Base-by-base conservation (phyloP, 2,113 vertebrate genomes). In the Sakesphorus luctuosus region DNA sequence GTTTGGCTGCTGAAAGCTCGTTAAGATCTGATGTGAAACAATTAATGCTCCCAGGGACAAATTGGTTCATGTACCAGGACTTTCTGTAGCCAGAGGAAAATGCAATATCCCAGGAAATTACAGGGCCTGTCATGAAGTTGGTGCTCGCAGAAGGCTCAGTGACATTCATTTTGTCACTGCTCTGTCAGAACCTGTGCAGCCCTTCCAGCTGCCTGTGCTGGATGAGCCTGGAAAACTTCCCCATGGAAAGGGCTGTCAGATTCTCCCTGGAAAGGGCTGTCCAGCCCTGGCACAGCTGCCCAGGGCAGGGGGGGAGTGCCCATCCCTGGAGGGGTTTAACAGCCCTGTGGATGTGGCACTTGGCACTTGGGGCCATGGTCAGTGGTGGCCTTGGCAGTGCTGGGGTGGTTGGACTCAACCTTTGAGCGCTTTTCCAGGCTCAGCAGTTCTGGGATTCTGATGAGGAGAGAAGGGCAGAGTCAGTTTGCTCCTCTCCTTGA, bases 11-110 rank as follows among this genome's bases (percentile, higher is more conserved):
- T 66, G 75, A 47, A 84, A 93, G 67, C 90, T 92, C 86, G 9
- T 95, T 90, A 92, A 78, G 89, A 26, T 83, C 67, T 63, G n/a
- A 61, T 81, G 79, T 76, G 71, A 58, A 91, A 71, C 72, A 88
- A 86, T 82, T 94, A 93, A 85, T 79, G 87, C 65, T 96, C 73
- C 59, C 2, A 58, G 69, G 79, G 73, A 89, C 73, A 61, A 58
- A 93, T 8, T 47, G 82, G 50, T 77, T 59, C 19, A 0, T 58
- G 82, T 8, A 24, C n/a, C 50, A 65, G 49, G 63, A 11, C 61
- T 83, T 87, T 59, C 28, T 66, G 24, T 11, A 67, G 69, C 40
- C 90, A 59, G 74, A 85, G 85, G 90, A 68, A 88, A 90, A 87
- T 18, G 1, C 53, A 75, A 53, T 14, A 73, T 52, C 87, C 66